Conservation (phyloP, 2,888 invertebrate species). For the Campoplex nolae region DNA sequence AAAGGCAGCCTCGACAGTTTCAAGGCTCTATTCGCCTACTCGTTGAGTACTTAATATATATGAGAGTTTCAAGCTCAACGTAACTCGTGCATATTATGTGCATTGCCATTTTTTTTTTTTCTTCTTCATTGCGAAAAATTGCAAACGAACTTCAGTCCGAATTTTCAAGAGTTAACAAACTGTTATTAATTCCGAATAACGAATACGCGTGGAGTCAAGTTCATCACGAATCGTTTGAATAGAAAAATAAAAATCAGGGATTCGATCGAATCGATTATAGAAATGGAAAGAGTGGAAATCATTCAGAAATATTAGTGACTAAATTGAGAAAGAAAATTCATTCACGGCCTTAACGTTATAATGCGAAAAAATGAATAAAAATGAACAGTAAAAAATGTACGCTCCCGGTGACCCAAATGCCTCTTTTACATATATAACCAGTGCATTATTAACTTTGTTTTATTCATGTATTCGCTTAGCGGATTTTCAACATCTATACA, state of each 20-base stretch:
- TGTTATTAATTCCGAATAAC: neutral
- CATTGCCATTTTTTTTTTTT: neutral
- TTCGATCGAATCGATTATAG: neutral
- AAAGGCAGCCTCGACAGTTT: conserved; percentile 52
- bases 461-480: conserved; percentile 37
- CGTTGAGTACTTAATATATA: conserved; percentile 30
- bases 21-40: conserved; percentile 41
- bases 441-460: conserved; percentile 8
- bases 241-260: neutral
- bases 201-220: neutral
- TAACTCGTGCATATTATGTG: neutral
- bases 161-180: conserved; percentile 2
- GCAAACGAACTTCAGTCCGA: neutral
- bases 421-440: neutral
- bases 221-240: neutral
- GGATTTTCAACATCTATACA: conserved; percentile 24
- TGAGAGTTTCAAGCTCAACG: conserved; percentile 17
- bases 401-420: neutral
- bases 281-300: neutral
- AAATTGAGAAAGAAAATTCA: neutral
- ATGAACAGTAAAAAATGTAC: neutral
- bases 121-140: neutral
- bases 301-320: neutral
- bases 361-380: neutral
- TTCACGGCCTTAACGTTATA: neutral